Conservation (phyloP, 1,140 invertebrate genomes). For the Akabosia matsudoensis region DNA sequence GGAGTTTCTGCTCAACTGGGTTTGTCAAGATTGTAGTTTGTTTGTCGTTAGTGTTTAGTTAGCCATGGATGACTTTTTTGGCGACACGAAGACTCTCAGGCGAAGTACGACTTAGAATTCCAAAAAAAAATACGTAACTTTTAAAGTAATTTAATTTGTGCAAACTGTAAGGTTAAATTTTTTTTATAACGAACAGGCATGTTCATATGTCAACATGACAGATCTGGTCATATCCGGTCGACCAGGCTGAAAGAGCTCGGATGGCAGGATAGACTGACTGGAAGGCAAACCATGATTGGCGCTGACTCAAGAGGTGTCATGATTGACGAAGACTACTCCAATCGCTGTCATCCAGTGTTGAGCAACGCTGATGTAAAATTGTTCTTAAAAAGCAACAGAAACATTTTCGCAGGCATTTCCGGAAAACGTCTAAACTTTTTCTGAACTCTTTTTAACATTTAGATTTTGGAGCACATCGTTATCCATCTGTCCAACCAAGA, state of each 20-base stretch:
- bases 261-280: neutral
- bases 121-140: too few relatives aligned
- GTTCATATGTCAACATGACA: neutral
- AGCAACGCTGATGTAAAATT: neutral
- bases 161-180: too few relatives aligned
- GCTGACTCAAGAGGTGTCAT: neutral
- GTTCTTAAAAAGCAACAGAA: too few relatives aligned
- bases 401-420: too few relatives aligned
- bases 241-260: neutral
- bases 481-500: slow-evolving; percentile 16
- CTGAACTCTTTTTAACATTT: neutral
- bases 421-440: neutral
- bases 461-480: slow-evolving; percentile 29
- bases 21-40: too few relatives aligned
- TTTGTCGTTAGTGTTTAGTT: too few relatives aligned
- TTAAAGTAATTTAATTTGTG: too few relatives aligned
- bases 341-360: neutral
- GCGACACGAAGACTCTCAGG: too few relatives aligned
- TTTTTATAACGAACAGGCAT: too few relatives aligned
- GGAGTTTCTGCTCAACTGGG: too few relatives aligned
- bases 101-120: too few relatives aligned
- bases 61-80: too few relatives aligned
- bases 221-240: neutral
- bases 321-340: neutral
- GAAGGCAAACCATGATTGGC: neutral